A percentile compares a stretch with the other conserved stretches of the same genome.
These are phyloP conservation scores for Anhinga anhinga DNA, from an alignment of 2,113 vertebrate genomes.

Conservation along the genomic window DNA sequence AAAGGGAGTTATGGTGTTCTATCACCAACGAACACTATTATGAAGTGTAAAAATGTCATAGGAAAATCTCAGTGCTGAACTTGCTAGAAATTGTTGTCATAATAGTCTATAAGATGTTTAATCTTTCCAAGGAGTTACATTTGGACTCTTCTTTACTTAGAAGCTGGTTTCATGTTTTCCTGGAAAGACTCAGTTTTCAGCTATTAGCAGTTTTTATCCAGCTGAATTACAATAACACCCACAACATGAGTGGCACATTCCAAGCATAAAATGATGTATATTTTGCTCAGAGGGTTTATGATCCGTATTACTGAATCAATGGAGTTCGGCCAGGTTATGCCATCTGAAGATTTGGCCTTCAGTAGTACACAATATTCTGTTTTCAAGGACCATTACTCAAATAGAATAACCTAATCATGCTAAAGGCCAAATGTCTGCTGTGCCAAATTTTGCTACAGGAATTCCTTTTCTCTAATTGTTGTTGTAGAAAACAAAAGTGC, in stretches of 20 bases:
- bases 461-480: background rate
- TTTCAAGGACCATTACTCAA: constrained; percentile 27
- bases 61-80: background rate
- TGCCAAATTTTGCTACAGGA: background rate
- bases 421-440: background rate
- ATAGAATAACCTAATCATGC: background rate
- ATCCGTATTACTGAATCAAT: background rate
- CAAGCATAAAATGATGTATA: background rate
- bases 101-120: background rate
- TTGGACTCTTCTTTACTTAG: background rate
- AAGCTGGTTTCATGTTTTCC: background rate
- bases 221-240: background rate
- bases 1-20: constrained; percentile 21
- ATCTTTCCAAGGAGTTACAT: background rate
- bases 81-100: background rate
- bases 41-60: background rate
- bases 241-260: background rate
- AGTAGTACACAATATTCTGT: background rate
- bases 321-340: background rate
- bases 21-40: background rate
- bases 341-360: constrained; percentile 9
- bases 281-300: background rate
- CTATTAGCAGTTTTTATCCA: background rate
- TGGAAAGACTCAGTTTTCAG: background rate
- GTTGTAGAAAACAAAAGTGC: background rate